Evolutionary conservation across 2,888 invertebrate genomes (phyloP).

Genomic region (Oeneis ivallda): DNA sequence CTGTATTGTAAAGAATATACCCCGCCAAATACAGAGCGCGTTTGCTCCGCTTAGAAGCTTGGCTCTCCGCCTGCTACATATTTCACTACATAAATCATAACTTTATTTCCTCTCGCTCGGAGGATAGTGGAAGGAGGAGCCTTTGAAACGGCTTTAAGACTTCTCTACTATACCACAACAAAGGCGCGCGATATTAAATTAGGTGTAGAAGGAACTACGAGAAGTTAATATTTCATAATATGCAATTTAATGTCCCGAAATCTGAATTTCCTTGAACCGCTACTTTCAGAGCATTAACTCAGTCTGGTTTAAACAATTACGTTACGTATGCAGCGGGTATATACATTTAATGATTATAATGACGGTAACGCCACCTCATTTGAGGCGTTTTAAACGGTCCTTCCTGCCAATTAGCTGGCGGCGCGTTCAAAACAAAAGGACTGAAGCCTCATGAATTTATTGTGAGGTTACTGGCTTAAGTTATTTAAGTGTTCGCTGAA

Average conservation of each 20-base stretch:
- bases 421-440: constrained; percentile 65
- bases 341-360: constrained; percentile 45
- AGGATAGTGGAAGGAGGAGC: constrained; percentile 66
- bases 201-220: constrained; percentile 57
- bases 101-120: constrained; percentile 78
- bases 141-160: constrained; percentile 76
- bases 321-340: constrained; percentile 27
- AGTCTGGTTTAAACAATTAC: constrained; percentile 24
- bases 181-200: constrained; percentile 75
- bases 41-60: constrained; percentile 55
- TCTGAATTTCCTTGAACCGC: constrained; percentile 22
- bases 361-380: constrained; percentile 58
- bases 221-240: constrained; percentile 44
- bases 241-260: constrained; percentile 30
- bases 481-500: constrained; percentile 74
- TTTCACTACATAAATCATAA: constrained; percentile 80
- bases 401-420: constrained; percentile 76
- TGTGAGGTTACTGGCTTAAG: constrained; percentile 75
- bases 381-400: constrained; percentile 65
- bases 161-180: constrained; percentile 68
- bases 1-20: constrained; percentile 63
- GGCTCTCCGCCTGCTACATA: constrained; percentile 64
- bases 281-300: constrained; percentile 21
- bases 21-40: constrained; percentile 62
- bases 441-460: constrained; percentile 74